Conservation (phyloP, 2,888 invertebrate species). For the Lysandra coridon region DNA sequence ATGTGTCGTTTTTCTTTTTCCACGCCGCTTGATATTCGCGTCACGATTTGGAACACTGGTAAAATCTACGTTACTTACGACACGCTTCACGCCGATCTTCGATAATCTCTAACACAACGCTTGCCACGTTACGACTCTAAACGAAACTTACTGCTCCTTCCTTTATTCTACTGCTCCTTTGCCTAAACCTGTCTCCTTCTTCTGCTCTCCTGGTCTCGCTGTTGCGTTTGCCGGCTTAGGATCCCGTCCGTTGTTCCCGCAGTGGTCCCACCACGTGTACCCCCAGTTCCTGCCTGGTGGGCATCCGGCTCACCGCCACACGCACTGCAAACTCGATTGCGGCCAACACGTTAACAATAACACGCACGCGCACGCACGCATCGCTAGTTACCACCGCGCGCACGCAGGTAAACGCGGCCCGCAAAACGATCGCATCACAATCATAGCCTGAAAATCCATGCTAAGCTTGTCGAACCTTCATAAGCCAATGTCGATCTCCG, state of each 20-base stretch:
- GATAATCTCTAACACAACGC: conserved; percentile 44
- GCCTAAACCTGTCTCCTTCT: neutral
- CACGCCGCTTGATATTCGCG: conserved; percentile 79
- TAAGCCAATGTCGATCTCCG: neutral
- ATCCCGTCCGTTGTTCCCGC: conserved; percentile 93
- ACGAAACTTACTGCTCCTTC: conserved; percentile 5
- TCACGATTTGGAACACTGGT: conserved; percentile 79
- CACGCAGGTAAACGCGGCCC: conserved; percentile 74
- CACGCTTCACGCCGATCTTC: conserved; percentile 51
- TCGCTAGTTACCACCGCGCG: conserved; percentile 78
- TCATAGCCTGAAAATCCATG: conserved; percentile 10
- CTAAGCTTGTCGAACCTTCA: neutral
- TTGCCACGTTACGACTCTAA: conserved; percentile 29
- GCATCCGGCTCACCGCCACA: conserved; percentile 85
- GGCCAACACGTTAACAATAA: conserved; percentile 74
- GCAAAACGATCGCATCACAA: conserved; percentile 55
- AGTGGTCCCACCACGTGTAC: conserved; percentile 97
- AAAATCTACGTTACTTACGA: conserved; percentile 68
- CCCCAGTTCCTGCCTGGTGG: conserved; percentile 96
- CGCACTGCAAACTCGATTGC: conserved; percentile 81
- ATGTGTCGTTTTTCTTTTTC: conserved; percentile 77
- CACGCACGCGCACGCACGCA: conserved; percentile 76
- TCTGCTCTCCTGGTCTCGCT: conserved; percentile 7
- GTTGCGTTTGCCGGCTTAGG: conserved; percentile 50
- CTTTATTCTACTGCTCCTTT: neutral